These are phyloP conservation scores for Mus spretus DNA, from an alignment of 2,797 vertebrate genomes.

Conservation along the genomic window DNA sequence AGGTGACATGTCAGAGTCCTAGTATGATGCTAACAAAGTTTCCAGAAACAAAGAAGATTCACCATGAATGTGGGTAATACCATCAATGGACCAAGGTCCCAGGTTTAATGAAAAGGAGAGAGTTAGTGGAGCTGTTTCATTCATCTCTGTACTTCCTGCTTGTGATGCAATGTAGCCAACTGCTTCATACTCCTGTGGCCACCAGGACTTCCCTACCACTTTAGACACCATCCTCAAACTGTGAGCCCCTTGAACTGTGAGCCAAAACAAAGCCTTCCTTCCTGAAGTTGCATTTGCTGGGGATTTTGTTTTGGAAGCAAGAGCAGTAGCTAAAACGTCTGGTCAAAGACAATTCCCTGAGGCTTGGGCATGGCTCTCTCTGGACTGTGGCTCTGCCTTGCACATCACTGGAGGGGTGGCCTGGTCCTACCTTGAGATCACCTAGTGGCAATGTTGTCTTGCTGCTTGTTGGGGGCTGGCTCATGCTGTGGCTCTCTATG, in stretches of 20 bases:
- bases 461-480: not conserved
- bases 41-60: not conserved
- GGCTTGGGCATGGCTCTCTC: not conserved
- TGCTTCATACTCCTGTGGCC: not conserved
- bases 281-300: not conserved
- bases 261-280: not conserved
- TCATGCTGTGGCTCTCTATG: not conserved
- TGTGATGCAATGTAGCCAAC: not conserved
- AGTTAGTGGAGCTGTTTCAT: fast-evolving
- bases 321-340: not conserved
- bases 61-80: not conserved
- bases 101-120: not conserved
- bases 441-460: not conserved
- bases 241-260: not conserved
- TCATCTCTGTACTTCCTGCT: not conserved
- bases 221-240: not conserved
- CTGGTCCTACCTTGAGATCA: not conserved
- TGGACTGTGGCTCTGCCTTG: not conserved
- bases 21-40: not conserved
- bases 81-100: not conserved
- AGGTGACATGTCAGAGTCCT: not conserved
- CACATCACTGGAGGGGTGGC: not conserved
- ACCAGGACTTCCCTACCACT: not conserved
- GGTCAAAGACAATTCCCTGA: not conserved
- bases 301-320: not conserved